phyloP scores from a whole-genome alignment of 2,797 vertebrate genomes.

The Cynopterus sphinx region DNA sequence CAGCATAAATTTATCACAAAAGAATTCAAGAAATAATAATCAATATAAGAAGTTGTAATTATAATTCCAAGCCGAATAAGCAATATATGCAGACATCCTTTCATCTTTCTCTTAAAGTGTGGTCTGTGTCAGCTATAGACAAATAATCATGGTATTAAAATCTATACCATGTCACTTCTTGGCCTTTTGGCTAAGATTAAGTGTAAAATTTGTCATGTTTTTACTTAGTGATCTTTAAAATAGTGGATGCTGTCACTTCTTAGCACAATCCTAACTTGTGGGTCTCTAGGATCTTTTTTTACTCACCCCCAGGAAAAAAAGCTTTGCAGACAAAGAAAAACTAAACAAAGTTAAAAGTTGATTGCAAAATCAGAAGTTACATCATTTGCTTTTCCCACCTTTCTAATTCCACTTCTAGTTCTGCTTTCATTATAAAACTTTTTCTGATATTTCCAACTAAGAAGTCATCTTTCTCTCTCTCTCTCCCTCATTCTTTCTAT shows the following conservation, averaged over 20 bases:
- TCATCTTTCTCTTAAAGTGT: background rate
- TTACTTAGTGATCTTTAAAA: background rate
- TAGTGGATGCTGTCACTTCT: background rate
- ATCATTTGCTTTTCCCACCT: background rate
- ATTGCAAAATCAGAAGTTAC: background rate
- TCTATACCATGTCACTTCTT: background rate
- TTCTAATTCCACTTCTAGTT: background rate
- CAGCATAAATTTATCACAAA: background rate
- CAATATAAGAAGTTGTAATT: background rate
- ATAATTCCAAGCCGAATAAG: background rate
- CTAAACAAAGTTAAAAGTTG: background rate
- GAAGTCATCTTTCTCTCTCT: background rate
- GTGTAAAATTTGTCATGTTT: background rate
- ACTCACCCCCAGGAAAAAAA: background rate
- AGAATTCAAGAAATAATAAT: background rate
- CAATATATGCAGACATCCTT: background rate
- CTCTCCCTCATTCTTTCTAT: background rate
- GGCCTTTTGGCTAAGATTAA: too few relatives aligned
- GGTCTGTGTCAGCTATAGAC: background rate
- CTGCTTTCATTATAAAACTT: background rate
- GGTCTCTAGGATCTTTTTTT: background rate
- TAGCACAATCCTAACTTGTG: background rate
- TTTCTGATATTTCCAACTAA: background rate
- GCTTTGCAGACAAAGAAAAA: background rate
- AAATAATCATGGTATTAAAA: slow-evolving; percentile 33